phyloP scores from a whole-genome alignment of 2,113 vertebrate species.

The Sorex araneus region DNA sequence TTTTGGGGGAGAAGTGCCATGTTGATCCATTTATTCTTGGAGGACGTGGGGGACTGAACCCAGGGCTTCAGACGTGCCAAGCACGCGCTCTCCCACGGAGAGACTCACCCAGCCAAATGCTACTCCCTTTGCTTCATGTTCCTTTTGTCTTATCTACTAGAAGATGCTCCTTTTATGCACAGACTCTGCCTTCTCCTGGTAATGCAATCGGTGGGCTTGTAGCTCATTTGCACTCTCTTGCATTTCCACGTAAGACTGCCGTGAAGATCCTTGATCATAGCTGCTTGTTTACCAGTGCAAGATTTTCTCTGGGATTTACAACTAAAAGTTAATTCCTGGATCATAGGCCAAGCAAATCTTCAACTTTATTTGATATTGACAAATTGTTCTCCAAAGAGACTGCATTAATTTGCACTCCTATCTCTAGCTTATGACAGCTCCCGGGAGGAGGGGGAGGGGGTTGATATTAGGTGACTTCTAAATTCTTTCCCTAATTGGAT shows the following conservation, averaged over 20 bases:
- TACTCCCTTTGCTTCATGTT: background rate
- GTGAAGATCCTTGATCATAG: background rate
- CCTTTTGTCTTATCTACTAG: conserved; percentile 20
- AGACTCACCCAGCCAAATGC: too few relatives aligned
- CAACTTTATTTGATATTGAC: background rate
- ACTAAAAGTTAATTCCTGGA: background rate
- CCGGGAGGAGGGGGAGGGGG: background rate
- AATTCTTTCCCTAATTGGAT: background rate
- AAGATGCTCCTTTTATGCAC: conserved; percentile 33
- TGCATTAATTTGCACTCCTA: background rate
- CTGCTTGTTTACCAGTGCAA: background rate
- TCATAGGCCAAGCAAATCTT: background rate
- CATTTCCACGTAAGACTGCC: background rate
- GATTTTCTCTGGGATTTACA: background rate
- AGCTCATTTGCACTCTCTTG: conserved; percentile 17
- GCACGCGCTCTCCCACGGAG: too few relatives aligned
- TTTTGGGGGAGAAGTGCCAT: conserved; percentile 18
- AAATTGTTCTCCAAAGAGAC: conserved; percentile 8
- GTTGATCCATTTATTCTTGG: background rate
- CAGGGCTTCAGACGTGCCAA: too few relatives aligned
- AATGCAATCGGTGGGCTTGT: background rate
- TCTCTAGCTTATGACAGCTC: background rate
- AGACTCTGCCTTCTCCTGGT: background rate
- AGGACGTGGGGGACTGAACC: too few relatives aligned
- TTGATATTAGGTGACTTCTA: conserved; percentile 38